Evolutionary conservation across 2,797 vertebrate species (phyloP).

Genomic region (Sebastiscus tertius): DNA sequence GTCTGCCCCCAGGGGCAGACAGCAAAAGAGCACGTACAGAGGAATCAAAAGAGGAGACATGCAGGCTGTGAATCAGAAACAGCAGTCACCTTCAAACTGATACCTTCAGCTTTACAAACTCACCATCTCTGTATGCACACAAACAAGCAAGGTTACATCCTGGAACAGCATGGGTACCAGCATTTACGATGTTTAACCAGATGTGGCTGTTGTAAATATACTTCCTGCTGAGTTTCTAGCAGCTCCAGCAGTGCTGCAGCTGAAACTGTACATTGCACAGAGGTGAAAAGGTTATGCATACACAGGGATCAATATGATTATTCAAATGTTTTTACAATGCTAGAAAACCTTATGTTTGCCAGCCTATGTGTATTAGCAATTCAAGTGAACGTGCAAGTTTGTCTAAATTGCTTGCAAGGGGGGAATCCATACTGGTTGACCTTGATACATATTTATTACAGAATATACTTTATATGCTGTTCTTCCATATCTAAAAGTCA

Average conservation of each 20-base stretch:
- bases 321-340: not conserved
- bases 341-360: not conserved
- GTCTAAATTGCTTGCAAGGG: not conserved
- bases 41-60: conserved; percentile 37
- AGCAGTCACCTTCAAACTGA: conserved; percentile 58
- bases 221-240: not conserved
- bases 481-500: not conserved
- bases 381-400: not conserved
- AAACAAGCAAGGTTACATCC: conserved; percentile 13
- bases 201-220: conserved; percentile 16
- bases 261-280: not conserved
- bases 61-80: conserved; percentile 46
- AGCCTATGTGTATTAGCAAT: not conserved
- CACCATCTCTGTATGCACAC: conserved; percentile 8
- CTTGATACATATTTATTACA: not conserved
- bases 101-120: conserved; percentile 23
- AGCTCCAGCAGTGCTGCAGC: not conserved
- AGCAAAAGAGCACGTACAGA: conserved; percentile 17
- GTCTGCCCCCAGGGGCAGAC: conserved; percentile 27
- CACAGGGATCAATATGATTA: not conserved
- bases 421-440: not conserved
- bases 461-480: not conserved
- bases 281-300: not conserved
- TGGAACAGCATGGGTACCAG: not conserved
- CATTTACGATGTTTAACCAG: conserved; percentile 15